These are phyloP conservation scores for Palaemon carinicauda DNA, from an alignment of 1,140 invertebrate species.

Conservation along the genomic window DNA sequence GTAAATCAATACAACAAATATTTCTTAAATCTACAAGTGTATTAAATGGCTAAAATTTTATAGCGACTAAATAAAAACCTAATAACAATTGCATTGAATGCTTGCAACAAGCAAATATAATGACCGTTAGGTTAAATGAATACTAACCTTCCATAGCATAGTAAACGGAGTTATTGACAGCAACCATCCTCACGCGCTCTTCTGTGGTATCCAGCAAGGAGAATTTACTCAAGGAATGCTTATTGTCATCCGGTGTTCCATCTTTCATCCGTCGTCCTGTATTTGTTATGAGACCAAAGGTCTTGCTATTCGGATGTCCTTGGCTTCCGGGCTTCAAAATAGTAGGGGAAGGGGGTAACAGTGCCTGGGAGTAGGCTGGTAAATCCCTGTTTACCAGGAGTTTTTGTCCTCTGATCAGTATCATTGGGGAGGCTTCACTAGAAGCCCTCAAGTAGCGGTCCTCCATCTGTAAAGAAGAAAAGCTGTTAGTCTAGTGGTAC, in stretches of 20 bases:
- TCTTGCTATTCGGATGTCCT: not conserved
- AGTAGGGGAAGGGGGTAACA: not conserved
- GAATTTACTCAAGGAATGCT: not conserved
- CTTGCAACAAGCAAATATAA: too few species aligned
- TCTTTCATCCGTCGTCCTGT: not conserved
- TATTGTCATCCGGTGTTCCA: not conserved
- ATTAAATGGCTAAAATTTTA: too few species aligned
- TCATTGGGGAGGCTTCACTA: not conserved
- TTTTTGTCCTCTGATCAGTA: slow-evolving; percentile 29
- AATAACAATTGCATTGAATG: too few species aligned
- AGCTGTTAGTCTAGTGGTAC: too few species aligned
- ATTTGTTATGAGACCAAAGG: too few species aligned
- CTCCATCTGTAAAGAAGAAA: not conserved
- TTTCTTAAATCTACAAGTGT: too few species aligned
- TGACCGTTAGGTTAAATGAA: too few species aligned
- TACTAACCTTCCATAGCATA: slow-evolving; percentile 25
- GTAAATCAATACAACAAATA: too few species aligned
- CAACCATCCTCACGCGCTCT: slow-evolving; percentile 21
- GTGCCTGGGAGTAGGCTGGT: not conserved
- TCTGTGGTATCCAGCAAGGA: slow-evolving; percentile 28
- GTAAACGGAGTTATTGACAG: slow-evolving; percentile 23
- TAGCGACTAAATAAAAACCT: too few species aligned
- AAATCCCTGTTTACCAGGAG: slow-evolving; percentile 11
- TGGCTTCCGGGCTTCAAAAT: not conserved
- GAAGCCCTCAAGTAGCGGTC: not conserved